Conservation (phyloP, 2,797 vertebrate genomes). For the Bradypus variegatus region DNA sequence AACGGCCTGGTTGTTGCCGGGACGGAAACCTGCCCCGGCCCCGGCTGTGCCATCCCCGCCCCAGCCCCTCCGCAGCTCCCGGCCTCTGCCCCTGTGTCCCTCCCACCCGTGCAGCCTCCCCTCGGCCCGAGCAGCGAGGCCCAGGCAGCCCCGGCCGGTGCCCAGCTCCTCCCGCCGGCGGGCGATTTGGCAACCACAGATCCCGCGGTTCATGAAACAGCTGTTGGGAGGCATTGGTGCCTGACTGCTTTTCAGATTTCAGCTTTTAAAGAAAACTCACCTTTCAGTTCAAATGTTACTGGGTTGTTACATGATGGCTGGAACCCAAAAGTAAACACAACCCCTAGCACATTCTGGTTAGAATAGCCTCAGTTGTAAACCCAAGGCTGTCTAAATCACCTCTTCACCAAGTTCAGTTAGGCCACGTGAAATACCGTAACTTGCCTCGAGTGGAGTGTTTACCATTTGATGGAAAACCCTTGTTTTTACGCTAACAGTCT, state of each 20-base stretch:
- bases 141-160: too few relatives aligned
- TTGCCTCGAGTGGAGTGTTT: background rate
- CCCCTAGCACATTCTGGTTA: background rate
- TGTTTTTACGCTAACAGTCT: background rate
- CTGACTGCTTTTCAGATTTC: background rate
- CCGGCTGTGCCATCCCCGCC: background rate
- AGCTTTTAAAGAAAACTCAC: background rate
- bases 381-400: background rate
- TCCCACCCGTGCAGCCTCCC: too few relatives aligned
- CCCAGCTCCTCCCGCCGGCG: background rate
- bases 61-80: background rate
- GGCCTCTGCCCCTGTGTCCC: background rate
- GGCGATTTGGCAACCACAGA: background rate
- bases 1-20: background rate
- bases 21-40: background rate
- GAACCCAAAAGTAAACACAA: constrained; percentile 1
- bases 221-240: background rate
- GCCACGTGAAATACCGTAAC: background rate
- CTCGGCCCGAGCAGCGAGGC: background rate
- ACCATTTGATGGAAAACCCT: background rate
- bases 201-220: background rate
- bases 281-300: background rate
- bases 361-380: background rate
- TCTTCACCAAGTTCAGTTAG: background rate
- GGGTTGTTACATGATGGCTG: background rate